Base-by-base conservation (phyloP, 2,888 invertebrate genomes). In the Dynastes hyllus region DNA sequence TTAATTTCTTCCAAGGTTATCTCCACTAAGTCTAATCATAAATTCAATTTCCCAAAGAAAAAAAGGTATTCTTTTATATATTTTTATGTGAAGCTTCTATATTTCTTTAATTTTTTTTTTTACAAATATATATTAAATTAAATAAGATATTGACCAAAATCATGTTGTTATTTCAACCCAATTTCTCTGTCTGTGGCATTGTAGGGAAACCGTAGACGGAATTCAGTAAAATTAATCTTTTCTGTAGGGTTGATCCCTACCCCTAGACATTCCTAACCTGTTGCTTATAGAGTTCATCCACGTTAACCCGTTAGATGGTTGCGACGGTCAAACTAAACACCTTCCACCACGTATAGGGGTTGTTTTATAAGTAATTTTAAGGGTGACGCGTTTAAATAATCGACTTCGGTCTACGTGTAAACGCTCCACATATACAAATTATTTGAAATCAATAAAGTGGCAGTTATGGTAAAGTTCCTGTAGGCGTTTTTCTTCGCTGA, bases 391-490 rank as follows among this genome's bases (percentile, higher is more conserved):
- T 63, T 63, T 27, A 29, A 32, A 58, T 61, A 16, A 58, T 27
- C 61, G n/a, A n/a, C 22, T 61, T 5, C 11, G 22, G 32, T 66
- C 63, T 16, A 78, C 37, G 37, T 73, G 29, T 45, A 16, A 6
- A 29, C 70, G 29, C 13, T 67, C 16, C 27, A 22, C 58, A 58
- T 73, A 53, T 71, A 61, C 70, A 78, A 82, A 61, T 83, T 83
- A 84, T 83, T 82, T 83, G 76, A 81, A 86, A 87, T 87, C 87
- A 84, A 87, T 87, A 87, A 85, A 85, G 85, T 83, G 83, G 82
- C 84, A 85, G 85, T 86, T 85, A 86, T 76, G 75, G 82, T 83
- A 86, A 87, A 87, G 86, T 87, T 87, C 83, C 85, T 84, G 83
- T 73, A 81, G 84, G 83, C 86, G 87, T 87, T 87, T 87, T 87